Evolutionary conservation across 1,140 invertebrate species (phyloP), one percentile per base, ranked within the genome.

Genomic region (Drepana arcuata): DNA sequence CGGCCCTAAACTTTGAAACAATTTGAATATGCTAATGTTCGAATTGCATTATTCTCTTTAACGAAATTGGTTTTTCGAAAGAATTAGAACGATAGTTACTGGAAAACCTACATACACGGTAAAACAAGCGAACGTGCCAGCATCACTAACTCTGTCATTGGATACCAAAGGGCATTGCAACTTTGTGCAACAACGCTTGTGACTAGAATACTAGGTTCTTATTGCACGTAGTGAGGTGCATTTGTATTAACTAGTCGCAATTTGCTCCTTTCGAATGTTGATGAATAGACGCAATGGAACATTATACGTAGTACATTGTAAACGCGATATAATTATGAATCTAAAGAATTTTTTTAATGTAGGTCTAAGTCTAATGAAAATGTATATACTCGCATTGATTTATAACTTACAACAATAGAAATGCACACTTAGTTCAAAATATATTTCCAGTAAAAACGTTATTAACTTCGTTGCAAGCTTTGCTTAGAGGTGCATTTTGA

Each of bases 111-210:
- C 18, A 21, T 21, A 5, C 9, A 9, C 24, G 24, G 6, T 26
- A 26, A 21, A 21, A 21, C 29, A 29, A 30, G 11, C 21, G 27
- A 21, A 13, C 31, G 41, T 12, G 16, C 30, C 27, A 40, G 54
- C 49, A 58, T 54, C 51, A 46, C 47, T 45, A 62, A 10, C 10
- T 2, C 24, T 54, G 47, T 12, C 47, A 41, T 36, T 34, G 35
- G 24, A 34, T 48, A 44, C 29, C 24, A 48, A 60, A 57, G 52
- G 56, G 52, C 56, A 57, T 54, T 54, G 37, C 26, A 41, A 39
- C 27, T 43, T 48, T 50, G 42, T 52, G 58, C 52, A 47, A 50
- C 37, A 35, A 37, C 18, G 14, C 27, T 16, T 45, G 52, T 51
- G 58, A 48, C 23, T 42, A 13, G 52, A 62, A 62, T 65, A 62